phyloP scores from a whole-genome alignment of 1,140 invertebrate species.

The Steinernema khuongi region DNA sequence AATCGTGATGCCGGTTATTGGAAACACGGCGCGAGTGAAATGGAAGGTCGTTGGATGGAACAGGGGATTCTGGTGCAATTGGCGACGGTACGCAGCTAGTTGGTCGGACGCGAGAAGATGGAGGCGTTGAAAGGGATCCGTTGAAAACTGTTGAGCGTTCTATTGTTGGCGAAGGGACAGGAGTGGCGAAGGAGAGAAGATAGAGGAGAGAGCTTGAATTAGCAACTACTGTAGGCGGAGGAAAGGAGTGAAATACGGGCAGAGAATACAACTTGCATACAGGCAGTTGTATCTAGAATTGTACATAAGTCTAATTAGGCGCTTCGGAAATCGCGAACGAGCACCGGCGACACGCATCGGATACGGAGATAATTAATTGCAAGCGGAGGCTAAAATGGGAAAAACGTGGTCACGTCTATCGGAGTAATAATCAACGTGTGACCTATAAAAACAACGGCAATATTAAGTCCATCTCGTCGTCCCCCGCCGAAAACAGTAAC shows the following conservation, averaged over 20 bases:
- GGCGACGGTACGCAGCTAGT: neutral
- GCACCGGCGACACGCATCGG: neutral
- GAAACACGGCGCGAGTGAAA: neutral
- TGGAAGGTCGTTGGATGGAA: neutral
- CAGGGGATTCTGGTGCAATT: neutral
- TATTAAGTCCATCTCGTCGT: slow-evolving; percentile 4
- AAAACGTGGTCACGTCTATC: slow-evolving; percentile 12
- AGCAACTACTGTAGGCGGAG: neutral
- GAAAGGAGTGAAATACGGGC: neutral
- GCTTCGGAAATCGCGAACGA: neutral
- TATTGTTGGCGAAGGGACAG: too few species aligned
- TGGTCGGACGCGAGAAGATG: neutral
- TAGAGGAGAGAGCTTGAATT: too few species aligned
- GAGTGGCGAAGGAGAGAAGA: neutral
- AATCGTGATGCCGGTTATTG: slow-evolving; percentile 13
- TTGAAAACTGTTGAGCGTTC: too few species aligned
- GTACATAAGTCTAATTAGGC: neutral
- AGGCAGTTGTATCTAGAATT: slow-evolving; percentile 6
- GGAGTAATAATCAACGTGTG: slow-evolving; percentile 13
- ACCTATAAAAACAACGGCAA: slow-evolving; percentile 15
- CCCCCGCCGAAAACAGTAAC: slow-evolving; percentile 2
- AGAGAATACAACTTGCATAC: slow-evolving; percentile 8
- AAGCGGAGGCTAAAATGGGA: neutral
- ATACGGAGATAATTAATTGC: neutral
- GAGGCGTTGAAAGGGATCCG: too few species aligned